phyloP scores from a whole-genome alignment of 1,140 invertebrate genomes.

The Pseudoatta argentina region DNA sequence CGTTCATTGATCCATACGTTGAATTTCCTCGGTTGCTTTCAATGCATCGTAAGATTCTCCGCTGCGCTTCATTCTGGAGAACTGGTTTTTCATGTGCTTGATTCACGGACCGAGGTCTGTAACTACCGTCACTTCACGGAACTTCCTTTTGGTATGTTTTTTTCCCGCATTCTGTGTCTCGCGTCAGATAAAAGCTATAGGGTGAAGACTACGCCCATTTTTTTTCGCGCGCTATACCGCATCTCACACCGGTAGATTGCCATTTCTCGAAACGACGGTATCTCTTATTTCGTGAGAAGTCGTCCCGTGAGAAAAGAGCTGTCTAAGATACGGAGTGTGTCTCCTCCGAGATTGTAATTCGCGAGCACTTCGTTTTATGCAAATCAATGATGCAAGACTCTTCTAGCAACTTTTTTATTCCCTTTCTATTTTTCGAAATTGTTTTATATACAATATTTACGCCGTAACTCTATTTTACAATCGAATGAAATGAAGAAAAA shows the following conservation, averaged over 20 bases:
- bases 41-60: constrained; percentile 64
- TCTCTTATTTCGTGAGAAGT: constrained; percentile 50
- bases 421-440: background rate
- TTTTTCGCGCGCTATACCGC: background rate
- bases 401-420: background rate
- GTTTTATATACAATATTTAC: background rate
- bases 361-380: constrained; percentile 16
- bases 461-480: background rate
- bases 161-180: constrained; percentile 28
- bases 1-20: constrained; percentile 42
- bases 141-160: constrained; percentile 51
- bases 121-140: constrained; percentile 33
- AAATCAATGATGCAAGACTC: constrained; percentile 25
- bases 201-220: constrained; percentile 5
- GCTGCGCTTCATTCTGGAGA: constrained; percentile 27
- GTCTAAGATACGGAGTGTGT: constrained; percentile 6
- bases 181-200: background rate
- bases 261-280: constrained; percentile 26
- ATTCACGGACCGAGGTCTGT: constrained; percentile 55
- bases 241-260: background rate
- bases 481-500: background rate
- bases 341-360: constrained; percentile 21
- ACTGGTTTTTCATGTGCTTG: constrained; percentile 69
- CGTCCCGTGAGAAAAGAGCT: constrained; percentile 9
- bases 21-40: constrained; percentile 56